Evolutionary conservation across 2,797 vertebrate genomes (phyloP), one percentile per base, ranked within the genome.

Genomic region (Peromyscus aztecus): DNA sequence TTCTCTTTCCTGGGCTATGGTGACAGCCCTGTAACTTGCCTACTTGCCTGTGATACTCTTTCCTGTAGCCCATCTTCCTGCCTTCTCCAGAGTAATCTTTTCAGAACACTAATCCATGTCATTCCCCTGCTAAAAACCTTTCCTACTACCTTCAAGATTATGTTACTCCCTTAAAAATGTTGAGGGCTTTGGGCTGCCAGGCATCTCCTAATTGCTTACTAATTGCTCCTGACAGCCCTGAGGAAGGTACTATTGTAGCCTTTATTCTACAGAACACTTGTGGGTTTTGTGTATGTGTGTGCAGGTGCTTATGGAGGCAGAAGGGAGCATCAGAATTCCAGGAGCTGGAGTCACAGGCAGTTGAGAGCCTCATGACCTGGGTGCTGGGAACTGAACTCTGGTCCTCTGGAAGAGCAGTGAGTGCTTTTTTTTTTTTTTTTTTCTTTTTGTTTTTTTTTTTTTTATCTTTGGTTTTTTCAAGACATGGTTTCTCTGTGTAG

Each of bases 81-180:
- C 31, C 23, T 61, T 63, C 57, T 57, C 4, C 49, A 59, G 78
- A 81, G 43, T 92, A 34, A 90, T 91, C 91, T 94, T 97, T 82
- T 85, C 43, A 91, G 92, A 92, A 73, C 52, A 23, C 61, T 77
- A 77, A 91, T 91, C 65, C 3, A 0, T 46, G 49, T 87, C 19
- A 73, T 13, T 78, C 21, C 49, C 43, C 19, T 84, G 11, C 65
- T 92, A 40, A 93, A 82, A 89, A 19, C 31, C 24, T 40, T 95
- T 89, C 34, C 63, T 55, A n/a, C 16, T 24, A 37, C 52, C 46
- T 81, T 92, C 59, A 65, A 78, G 69, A 12, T 65, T 77, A 63
- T 73, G 75, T 19, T 83, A 65, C 63, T 97, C 84, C 57, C 34
- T 29, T 65, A 80, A 63, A 94, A 57, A 69, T 63, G 78, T 12